phyloP scores from a whole-genome alignment of 2,113 vertebrate species.

The Brachypodius melanocephalos region DNA sequence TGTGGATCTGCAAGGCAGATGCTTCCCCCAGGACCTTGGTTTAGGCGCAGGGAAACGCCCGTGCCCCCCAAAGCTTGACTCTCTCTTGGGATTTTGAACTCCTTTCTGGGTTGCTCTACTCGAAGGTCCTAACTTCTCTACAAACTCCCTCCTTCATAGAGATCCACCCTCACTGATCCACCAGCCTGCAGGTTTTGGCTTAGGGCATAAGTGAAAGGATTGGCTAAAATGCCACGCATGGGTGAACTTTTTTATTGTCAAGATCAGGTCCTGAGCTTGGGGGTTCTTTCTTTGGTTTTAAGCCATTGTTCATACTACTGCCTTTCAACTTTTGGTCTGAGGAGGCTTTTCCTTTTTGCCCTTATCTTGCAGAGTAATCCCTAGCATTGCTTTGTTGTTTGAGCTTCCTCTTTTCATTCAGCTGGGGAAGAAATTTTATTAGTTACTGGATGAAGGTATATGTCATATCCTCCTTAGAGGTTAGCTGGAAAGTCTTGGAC shows the following conservation, averaged over 20 bases:
- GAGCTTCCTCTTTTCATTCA: background rate
- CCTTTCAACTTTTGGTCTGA: background rate
- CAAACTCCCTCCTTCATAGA: background rate
- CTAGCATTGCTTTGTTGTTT: background rate
- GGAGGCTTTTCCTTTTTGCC: background rate
- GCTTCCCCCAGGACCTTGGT: background rate
- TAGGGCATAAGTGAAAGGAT: background rate
- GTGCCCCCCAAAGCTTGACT: background rate
- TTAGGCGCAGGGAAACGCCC: rapidly evolving
- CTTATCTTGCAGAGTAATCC: background rate
- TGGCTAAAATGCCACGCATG: background rate
- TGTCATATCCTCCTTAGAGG: background rate
- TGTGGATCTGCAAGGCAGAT: background rate
- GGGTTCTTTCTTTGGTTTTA: background rate
- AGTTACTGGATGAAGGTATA: background rate
- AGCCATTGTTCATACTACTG: background rate
- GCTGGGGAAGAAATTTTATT: background rate
- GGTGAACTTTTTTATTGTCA: background rate
- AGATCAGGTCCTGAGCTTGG: background rate
- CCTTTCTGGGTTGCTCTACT: background rate
- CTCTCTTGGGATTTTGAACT: background rate
- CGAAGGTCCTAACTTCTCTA: background rate
- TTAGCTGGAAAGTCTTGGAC: background rate
- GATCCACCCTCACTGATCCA: background rate
- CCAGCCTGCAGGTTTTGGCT: background rate